These are phyloP conservation scores for Motacilla alba DNA, from an alignment of 2,113 vertebrate genomes.

Conservation along the genomic window DNA sequence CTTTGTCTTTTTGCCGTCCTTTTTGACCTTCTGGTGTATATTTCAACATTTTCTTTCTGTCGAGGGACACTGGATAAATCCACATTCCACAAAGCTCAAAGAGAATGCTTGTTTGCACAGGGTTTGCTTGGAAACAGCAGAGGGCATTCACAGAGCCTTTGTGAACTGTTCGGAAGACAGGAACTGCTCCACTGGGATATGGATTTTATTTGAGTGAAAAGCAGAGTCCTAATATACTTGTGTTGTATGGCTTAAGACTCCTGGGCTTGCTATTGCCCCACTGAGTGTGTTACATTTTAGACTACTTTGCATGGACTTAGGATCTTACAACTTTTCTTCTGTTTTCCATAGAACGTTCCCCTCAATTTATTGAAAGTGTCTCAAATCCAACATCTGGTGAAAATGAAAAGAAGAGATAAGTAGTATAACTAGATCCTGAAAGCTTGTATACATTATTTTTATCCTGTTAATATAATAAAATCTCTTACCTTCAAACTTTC, in stretches of 20 bases:
- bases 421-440: not conserved
- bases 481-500: not conserved
- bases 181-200: not conserved
- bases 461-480: slow-evolving; percentile 13
- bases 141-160: not conserved
- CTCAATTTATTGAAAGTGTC: not conserved
- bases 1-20: not conserved
- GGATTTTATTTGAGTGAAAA: not conserved
- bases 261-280: not conserved
- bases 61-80: not conserved
- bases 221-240: not conserved
- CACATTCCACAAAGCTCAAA: not conserved
- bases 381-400: not conserved
- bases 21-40: not conserved
- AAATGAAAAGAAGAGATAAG: not conserved
- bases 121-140: not conserved
- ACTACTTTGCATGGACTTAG: not conserved
- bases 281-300: not conserved
- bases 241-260: not conserved
- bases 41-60: not conserved
- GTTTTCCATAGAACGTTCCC: not conserved
- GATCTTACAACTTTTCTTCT: not conserved
- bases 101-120: not conserved
- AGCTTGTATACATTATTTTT: not conserved
- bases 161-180: not conserved